phyloP scores from a whole-genome alignment of 2,113 vertebrate species.

The Odocoileus virginianus region DNA sequence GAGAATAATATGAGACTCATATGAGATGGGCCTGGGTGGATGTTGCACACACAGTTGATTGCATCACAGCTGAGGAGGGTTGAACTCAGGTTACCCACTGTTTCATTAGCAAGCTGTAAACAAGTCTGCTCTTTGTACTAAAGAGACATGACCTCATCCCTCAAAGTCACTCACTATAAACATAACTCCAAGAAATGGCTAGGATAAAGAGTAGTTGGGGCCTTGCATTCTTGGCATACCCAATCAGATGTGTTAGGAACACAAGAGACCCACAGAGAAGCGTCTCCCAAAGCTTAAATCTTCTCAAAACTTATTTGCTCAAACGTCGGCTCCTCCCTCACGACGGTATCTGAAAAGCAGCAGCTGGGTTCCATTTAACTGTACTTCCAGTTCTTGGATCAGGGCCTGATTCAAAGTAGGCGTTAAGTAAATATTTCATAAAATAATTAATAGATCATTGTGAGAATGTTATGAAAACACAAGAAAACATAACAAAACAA shows the following conservation, averaged over 20 bases:
- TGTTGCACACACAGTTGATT: neutral
- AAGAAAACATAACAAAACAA: neutral
- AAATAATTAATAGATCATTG: neutral
- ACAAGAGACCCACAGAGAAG: neutral
- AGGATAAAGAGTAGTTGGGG: neutral
- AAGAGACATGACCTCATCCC: neutral
- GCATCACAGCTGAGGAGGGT: neutral
- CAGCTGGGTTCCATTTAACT: neutral
- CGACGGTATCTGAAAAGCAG: neutral
- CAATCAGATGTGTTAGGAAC: neutral
- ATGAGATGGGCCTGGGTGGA: neutral
- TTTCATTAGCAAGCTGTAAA: neutral
- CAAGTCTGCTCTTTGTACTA: neutral
- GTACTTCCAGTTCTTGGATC: neutral
- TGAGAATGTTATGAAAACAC: neutral
- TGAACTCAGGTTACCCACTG: neutral
- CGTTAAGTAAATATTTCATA: neutral
- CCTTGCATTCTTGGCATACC: neutral
- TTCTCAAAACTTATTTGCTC: neutral
- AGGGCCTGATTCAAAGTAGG: neutral
- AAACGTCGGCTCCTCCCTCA: neutral
- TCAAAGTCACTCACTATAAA: neutral
- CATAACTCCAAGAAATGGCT: neutral
- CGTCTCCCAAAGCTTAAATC: neutral
- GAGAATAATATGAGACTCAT: too few relatives aligned